phyloP scores from a whole-genome alignment of 2,113 vertebrate genomes.

The Aplodontia rufa region DNA sequence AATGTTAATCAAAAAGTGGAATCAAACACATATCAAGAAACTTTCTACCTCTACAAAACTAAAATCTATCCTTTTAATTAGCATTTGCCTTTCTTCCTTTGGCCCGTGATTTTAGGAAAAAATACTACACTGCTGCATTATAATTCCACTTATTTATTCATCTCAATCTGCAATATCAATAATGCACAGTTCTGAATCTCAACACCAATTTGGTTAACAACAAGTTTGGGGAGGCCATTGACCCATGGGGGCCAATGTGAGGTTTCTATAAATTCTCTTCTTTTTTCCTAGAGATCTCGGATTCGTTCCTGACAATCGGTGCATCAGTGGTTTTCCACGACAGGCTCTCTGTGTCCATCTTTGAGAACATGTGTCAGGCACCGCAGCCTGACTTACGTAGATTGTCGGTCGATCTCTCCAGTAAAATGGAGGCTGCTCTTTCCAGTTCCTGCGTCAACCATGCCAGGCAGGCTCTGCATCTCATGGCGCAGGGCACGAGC shows the following conservation, averaged over 20 bases:
- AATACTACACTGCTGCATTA: background rate
- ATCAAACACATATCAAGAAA: background rate
- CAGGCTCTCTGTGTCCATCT: background rate
- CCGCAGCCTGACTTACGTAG: rapidly evolving
- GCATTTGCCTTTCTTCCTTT: background rate
- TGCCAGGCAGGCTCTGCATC: background rate
- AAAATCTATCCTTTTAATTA: background rate
- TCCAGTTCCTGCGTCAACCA: rapidly evolving
- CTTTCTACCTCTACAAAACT: background rate
- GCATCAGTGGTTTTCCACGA: background rate
- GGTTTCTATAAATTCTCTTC: background rate
- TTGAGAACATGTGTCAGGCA: background rate
- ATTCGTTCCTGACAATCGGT: background rate
- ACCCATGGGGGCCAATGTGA: no score
- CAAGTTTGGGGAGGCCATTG: background rate
- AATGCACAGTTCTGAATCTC: background rate
- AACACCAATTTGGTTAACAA: background rate
- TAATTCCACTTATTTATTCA: background rate
- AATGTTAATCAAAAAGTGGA: no score
- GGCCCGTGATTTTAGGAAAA: background rate
- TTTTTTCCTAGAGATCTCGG: background rate
- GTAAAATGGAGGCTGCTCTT: rapidly evolving
- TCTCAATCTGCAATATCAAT: background rate
- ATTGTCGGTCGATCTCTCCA: rapidly evolving
- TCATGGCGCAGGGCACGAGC: background rate